A percentile compares a stretch with the other conserved stretches of the same genome.
Evolutionary conservation across 1,140 invertebrate species (phyloP).

Genomic region (Reticulitermes speratus): DNA sequence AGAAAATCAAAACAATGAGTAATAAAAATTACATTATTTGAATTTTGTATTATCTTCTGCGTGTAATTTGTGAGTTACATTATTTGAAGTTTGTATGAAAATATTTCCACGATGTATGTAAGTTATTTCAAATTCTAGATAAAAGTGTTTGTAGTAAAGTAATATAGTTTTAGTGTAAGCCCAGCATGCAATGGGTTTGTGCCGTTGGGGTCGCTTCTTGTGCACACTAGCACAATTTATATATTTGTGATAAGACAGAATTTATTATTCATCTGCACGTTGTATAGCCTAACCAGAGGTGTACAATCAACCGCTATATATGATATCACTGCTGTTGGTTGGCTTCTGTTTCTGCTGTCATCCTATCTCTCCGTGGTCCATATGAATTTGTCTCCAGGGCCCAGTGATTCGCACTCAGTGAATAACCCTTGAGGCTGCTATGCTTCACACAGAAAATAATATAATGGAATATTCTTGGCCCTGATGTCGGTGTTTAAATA

Average conservation of each 20-base stretch:
- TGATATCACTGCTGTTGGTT: not conserved
- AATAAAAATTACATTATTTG: no score
- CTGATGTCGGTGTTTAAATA: no score
- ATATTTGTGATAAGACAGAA: not conserved
- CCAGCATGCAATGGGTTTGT: not conserved
- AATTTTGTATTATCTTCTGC: no score
- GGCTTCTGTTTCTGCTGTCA: not conserved
- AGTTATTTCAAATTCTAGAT: no score
- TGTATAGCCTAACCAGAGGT: not conserved
- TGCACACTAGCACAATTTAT: not conserved
- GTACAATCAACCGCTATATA: not conserved
- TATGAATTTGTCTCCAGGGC: conserved; percentile 6
- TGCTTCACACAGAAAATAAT: not conserved
- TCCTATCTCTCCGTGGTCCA: not conserved
- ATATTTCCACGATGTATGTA: no score
- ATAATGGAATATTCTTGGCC: no score
- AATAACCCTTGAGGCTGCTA: not conserved
- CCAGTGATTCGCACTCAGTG: conserved; percentile 7
- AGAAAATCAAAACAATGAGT: no score
- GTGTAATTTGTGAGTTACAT: no score
- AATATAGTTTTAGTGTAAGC: not conserved
- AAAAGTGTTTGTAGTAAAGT: not conserved
- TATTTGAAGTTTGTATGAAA: no score
- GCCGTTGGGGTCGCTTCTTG: not conserved
- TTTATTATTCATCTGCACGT: not conserved